phyloP scores from a whole-genome alignment of 2,113 vertebrate genomes.

The Gila orcuttii region DNA sequence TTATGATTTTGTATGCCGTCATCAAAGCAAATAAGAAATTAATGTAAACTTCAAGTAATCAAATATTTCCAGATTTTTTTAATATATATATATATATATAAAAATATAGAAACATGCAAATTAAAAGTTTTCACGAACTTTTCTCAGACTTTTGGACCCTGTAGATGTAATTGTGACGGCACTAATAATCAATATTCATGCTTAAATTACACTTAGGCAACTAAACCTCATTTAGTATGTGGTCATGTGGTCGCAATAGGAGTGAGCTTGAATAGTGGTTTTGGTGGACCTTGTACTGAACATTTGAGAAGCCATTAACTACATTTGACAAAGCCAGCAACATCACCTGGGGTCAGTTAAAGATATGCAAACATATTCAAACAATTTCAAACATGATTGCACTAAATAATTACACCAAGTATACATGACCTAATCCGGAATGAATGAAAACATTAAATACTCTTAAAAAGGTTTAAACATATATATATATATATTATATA shows the following conservation, averaged over 20 bases:
- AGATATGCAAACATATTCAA: constrained; percentile 4
- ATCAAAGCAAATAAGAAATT: no score
- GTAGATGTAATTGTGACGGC: not conserved
- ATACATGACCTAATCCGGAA: no score
- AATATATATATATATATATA: no score
- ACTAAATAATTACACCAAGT: no score
- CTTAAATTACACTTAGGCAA: not conserved
- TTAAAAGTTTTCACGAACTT: not conserved
- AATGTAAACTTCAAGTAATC: not conserved
- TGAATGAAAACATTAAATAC: no score
- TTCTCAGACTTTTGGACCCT: not conserved
- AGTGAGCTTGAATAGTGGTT: not conserved
- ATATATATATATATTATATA: no score
- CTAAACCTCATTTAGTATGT: constrained; percentile 12
- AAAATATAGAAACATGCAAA: not conserved
- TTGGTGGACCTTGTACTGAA: constrained; percentile 1
- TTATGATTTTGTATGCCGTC: no score
- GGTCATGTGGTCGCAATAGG: constrained; percentile 19
- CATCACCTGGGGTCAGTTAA: not conserved
- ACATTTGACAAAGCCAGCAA: constrained; percentile 29
- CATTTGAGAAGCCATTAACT: constrained; percentile 1
- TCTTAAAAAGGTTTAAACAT: no score
- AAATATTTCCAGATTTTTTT: not conserved
- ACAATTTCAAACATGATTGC: no score
- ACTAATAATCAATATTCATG: not conserved